A percentile compares a stretch with the other conserved stretches of the same genome.
These are phyloP conservation scores for Heptranchias perlo DNA, from an alignment of 2,113 vertebrate genomes.

Conservation along the genomic window DNA sequence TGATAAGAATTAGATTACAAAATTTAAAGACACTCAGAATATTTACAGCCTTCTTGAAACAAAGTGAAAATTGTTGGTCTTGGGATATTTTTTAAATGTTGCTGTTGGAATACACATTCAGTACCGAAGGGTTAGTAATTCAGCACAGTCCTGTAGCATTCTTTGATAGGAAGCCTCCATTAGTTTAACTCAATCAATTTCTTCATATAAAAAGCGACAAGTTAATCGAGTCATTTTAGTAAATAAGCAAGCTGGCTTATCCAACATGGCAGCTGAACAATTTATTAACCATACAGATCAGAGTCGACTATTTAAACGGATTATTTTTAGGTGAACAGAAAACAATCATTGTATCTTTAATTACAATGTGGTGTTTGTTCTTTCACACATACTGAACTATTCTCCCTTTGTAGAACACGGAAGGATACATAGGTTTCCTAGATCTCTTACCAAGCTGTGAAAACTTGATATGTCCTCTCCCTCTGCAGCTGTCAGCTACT, in stretches of 20 bases:
- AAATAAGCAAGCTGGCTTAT: neutral
- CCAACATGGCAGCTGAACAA: neutral
- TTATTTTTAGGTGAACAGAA: neutral
- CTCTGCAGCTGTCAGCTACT: neutral
- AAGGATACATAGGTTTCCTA: neutral
- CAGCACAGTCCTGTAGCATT: too few relatives aligned
- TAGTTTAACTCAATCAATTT: neutral
- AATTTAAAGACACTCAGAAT: neutral
- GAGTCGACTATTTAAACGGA: neutral
- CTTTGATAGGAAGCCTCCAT: too few relatives aligned
- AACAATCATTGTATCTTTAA: neutral
- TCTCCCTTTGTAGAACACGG: neutral
- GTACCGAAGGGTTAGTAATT: neutral
- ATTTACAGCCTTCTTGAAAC: neutral
- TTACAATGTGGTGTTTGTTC: neutral
- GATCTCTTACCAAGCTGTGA: neutral
- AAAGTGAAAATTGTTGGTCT: neutral
- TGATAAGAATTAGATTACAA: neutral
- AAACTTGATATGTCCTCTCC: neutral
- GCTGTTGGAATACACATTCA: neutral
- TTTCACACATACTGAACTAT: neutral
- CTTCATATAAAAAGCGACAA: neutral
- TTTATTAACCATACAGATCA: neutral
- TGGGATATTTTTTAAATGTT: neutral
- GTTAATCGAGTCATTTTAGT: neutral